Evolutionary conservation across 1,140 invertebrate genomes (phyloP), one percentile per base, ranked within the genome.

Genomic region (Eueides isabella): DNA sequence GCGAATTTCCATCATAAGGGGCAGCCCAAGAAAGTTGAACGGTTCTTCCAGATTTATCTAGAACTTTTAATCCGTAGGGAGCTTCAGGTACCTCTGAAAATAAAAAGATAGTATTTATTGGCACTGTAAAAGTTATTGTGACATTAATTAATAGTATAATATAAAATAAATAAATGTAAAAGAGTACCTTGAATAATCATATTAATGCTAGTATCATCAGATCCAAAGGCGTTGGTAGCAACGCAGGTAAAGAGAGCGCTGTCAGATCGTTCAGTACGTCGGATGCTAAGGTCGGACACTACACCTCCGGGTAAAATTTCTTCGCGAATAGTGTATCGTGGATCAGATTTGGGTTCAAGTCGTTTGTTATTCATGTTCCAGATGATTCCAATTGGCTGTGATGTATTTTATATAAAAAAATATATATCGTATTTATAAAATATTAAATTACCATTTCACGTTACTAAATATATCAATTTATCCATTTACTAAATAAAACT

Each of bases 341-440:
- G 96, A 85, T 98, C 97, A 68, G 95, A 97, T 92, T 98, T 97
- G 31, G 97, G 96, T 92, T 98, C 97, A 67, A 98, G 92, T 65
- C 97, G 95, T 89, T 98, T 98, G 91, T 97, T 98, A 90, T 98
- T 98, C 95, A 98, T 98, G 92, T 98, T 98, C 98, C 98, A 99
- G 26, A 98, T 95, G 62, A 99, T 98, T 80, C 97, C 97, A 87
- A 99, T 97, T 29, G 98, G 98, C 94, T 93, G 78, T 35, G 16
- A 44, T 55, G 14, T 35, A 9, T 31, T 5, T 55, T 61, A 4
- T 44, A 67, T 19, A 5, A 44, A 29, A 5, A 69, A 29, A 14
- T 61, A 29, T 12, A 35, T 48, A 71, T 6, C n/a, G n/a, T n/a
- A n/a, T n/a, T n/a, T n/a, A n/a, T n/a, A n/a, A n/a, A n/a, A n/a